Percentiles rank a stretch among this genome's conserved stretches.
These are phyloP conservation scores for Gila robusta DNA, from an alignment of 2,797 vertebrate species.

Conservation along the genomic window DNA sequence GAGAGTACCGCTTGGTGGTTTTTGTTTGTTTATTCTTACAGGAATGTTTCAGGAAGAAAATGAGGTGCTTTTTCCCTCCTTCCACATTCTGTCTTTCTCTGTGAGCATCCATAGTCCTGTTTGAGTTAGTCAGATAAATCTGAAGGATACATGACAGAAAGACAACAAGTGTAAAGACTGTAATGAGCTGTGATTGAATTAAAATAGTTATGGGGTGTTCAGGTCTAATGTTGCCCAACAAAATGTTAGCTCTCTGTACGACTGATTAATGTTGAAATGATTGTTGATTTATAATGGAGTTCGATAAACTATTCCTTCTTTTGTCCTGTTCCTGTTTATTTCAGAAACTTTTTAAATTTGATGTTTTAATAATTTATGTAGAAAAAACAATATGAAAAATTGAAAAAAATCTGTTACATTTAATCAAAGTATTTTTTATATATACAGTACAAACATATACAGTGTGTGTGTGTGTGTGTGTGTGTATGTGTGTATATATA, in stretches of 20 bases:
- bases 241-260: background rate
- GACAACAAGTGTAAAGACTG: background rate
- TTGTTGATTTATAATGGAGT: background rate
- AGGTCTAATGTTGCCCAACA: background rate
- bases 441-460: background rate
- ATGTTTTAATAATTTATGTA: background rate
- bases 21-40: constrained; percentile 20
- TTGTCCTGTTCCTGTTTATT: background rate
- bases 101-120: background rate
- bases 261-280: background rate
- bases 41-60: constrained; percentile 12
- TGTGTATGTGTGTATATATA: no score
- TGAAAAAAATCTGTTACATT: background rate
- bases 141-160: background rate
- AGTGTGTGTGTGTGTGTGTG: no score
- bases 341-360: background rate
- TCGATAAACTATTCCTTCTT: background rate
- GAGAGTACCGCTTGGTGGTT: constrained; percentile 1
- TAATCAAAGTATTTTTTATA: background rate
- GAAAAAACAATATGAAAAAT: background rate
- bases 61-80: background rate
- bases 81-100: background rate
- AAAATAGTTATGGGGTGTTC: background rate
- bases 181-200: background rate
- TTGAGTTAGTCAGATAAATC: constrained; percentile 1